These are phyloP conservation scores for Sinocyclocheilus anophthalmus DNA, from an alignment of 2,113 vertebrate genomes.

Conservation along the genomic window DNA sequence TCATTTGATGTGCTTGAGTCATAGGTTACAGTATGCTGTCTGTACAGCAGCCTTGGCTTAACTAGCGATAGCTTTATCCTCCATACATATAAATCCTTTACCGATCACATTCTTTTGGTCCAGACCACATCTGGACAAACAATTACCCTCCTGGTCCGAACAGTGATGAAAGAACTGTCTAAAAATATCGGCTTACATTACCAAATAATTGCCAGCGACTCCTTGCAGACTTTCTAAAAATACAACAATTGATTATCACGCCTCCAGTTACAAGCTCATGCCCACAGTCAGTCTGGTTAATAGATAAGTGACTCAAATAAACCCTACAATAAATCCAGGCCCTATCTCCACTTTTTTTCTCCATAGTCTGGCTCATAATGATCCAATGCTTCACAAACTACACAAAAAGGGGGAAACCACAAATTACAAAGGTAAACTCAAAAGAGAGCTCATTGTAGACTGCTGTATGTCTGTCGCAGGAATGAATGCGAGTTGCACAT, in stretches of 20 bases:
- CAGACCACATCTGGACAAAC: conserved; percentile 65
- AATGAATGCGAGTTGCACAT: neutral
- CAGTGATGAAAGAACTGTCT: conserved; percentile 55
- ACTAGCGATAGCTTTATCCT: conserved; percentile 5
- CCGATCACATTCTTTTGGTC: conserved; percentile 44
- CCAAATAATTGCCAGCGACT: conserved; percentile 61
- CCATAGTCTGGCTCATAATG: neutral
- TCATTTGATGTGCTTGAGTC: conserved; percentile 1
- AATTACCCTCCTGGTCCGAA: conserved; percentile 52
- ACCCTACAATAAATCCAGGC: conserved; percentile 63
- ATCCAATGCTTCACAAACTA: neutral
- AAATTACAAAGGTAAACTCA: neutral
- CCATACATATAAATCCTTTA: conserved; percentile 44
- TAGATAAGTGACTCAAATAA: conserved; percentile 57
- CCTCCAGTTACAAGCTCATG: conserved; percentile 56
- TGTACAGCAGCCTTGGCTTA: neutral
- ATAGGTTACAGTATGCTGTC: neutral
- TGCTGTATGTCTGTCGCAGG: conserved; percentile 7
- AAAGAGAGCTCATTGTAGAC: conserved; percentile 2
- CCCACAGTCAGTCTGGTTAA: conserved; percentile 42
- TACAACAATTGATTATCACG: conserved; percentile 58
- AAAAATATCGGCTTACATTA: conserved; percentile 65
- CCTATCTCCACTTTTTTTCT: conserved; percentile 46
- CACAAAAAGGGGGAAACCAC: neutral
- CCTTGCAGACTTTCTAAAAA: conserved; percentile 57